Percentiles rank a stretch among this genome's conserved stretches.
Conservation (phyloP, 1,140 invertebrate species). For the Psilanteris sp. region DNA sequence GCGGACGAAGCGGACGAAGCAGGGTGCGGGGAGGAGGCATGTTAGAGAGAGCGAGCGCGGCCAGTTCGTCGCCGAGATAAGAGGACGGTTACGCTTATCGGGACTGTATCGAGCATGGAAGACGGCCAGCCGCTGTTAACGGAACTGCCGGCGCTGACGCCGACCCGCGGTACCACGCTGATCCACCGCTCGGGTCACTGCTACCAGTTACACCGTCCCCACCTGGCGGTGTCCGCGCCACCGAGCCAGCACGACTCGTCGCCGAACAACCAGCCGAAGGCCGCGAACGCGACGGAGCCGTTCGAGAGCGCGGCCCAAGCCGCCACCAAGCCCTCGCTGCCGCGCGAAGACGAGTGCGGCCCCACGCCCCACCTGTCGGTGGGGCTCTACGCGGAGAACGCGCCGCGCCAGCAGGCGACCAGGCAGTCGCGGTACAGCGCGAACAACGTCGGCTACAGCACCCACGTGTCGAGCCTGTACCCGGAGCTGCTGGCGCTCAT, state of each 20-base stretch:
- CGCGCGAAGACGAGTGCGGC: constrained; percentile 56
- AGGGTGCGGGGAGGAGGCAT: not conserved
- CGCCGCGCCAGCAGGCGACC: constrained; percentile 22
- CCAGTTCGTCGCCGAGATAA: constrained; percentile 18
- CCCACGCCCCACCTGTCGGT: constrained; percentile 37
- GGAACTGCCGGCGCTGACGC: constrained; percentile 75
- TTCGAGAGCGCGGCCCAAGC: constrained; percentile 78
- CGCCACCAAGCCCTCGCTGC: constrained; percentile 78
- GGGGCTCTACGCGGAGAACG: constrained; percentile 46
- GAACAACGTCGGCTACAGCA: constrained; percentile 77
- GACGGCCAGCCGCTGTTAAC: constrained; percentile 77
- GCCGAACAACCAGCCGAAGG: constrained; percentile 62
- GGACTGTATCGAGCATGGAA: constrained; percentile 64
- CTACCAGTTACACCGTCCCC: constrained; percentile 77
- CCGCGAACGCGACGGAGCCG: constrained; percentile 68
- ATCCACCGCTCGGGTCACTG: constrained; percentile 76
- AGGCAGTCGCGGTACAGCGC: constrained; percentile 30
- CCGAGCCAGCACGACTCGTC: constrained; percentile 73
- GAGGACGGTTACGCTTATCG: not conserved
- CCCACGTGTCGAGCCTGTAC: constrained; percentile 93
- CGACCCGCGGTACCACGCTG: constrained; percentile 71
- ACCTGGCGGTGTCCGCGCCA: constrained; percentile 71
- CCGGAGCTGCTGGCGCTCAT: constrained; percentile 95
- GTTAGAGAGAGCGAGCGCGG: too few species aligned
- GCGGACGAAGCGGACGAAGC: not conserved